Conservation (phyloP, 2,797 vertebrate genomes). For the Chanos chanos region DNA sequence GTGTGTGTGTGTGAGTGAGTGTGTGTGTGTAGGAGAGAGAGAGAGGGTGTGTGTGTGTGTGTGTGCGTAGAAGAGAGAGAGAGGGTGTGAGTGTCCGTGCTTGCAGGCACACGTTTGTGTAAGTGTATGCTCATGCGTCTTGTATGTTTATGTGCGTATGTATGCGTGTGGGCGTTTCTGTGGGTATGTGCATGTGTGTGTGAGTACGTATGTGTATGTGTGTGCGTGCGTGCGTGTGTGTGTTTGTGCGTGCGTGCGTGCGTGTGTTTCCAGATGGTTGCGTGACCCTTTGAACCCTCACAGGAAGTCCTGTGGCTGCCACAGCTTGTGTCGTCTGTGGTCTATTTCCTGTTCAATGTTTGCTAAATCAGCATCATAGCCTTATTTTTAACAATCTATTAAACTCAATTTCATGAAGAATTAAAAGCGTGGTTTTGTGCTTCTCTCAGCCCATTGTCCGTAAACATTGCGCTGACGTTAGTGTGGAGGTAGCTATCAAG, state of each 20-base stretch:
- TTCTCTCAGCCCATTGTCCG: too few relatives aligned
- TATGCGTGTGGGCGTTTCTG: too few relatives aligned
- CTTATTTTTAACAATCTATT: slow-evolving; percentile 78
- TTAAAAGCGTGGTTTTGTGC: slow-evolving; percentile 12
- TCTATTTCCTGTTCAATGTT: slow-evolving; percentile 55
- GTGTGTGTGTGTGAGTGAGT: too few relatives aligned
- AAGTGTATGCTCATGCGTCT: not conserved
- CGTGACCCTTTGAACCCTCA: slow-evolving; percentile 31
- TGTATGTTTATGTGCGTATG: not conserved
- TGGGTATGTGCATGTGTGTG: too few relatives aligned
- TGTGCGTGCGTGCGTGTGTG: slow-evolving; percentile 1
- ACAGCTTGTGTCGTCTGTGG: slow-evolving; percentile 45
- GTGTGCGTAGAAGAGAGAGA: slow-evolving; percentile 25
- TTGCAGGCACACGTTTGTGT: too few relatives aligned
- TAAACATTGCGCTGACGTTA: too few relatives aligned
- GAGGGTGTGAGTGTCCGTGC: slow-evolving; percentile 22
- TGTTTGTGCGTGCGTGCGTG: not conserved
- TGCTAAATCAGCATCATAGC: slow-evolving; percentile 70
- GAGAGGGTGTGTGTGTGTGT: too few relatives aligned
- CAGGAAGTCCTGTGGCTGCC: slow-evolving; percentile 41
- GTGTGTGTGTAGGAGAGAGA: too few relatives aligned
- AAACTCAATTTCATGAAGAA: slow-evolving; percentile 71
- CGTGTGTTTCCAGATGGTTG: slow-evolving; percentile 12
- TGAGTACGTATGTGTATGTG: slow-evolving; percentile 23
- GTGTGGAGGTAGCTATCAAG: too few relatives aligned